These are phyloP conservation scores for Blomia tropicalis DNA, from an alignment of 2,888 invertebrate genomes.

Conservation along the genomic window DNA sequence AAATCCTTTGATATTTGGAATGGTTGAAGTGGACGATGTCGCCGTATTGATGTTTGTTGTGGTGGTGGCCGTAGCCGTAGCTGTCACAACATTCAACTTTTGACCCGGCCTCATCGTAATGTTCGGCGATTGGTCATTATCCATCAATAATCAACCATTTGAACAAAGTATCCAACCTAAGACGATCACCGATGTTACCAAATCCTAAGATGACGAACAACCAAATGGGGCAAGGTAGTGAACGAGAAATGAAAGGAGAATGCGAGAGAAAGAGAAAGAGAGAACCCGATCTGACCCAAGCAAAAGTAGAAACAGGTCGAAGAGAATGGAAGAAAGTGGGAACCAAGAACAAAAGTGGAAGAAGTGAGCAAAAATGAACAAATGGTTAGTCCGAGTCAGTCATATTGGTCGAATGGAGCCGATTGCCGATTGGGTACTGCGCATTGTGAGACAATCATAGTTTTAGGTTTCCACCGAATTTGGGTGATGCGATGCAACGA, in stretches of 20 bases:
- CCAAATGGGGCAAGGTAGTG: too few relatives aligned
- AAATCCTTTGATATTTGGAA: neutral
- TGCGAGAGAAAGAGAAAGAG: too few relatives aligned
- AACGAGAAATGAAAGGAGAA: too few relatives aligned
- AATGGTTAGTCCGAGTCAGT: neutral
- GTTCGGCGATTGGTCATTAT: neutral
- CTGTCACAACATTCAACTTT: too few relatives aligned
- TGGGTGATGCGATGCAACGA: neutral
- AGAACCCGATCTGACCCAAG: too few relatives aligned
- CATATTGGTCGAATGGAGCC: neutral
- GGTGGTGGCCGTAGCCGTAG: too few relatives aligned
- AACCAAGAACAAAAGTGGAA: neutral
- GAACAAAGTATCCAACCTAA: too few relatives aligned
- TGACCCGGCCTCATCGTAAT: neutral
- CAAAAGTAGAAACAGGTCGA: too few relatives aligned
- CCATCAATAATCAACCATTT: neutral
- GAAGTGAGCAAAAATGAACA: neutral
- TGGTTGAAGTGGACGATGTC: neutral
- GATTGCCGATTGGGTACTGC: neutral
- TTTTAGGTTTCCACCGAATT: too few relatives aligned
- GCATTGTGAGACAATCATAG: neutral
- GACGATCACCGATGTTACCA: neutral
- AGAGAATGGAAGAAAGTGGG: neutral
- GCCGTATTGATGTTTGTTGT: too few relatives aligned
- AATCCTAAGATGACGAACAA: too few relatives aligned